A percentile compares a stretch with the other conserved stretches of the same genome.
Conservation (phyloP, 64 coral and sea anemone genomes). For the Catalaphyllia jardinei region DNA sequence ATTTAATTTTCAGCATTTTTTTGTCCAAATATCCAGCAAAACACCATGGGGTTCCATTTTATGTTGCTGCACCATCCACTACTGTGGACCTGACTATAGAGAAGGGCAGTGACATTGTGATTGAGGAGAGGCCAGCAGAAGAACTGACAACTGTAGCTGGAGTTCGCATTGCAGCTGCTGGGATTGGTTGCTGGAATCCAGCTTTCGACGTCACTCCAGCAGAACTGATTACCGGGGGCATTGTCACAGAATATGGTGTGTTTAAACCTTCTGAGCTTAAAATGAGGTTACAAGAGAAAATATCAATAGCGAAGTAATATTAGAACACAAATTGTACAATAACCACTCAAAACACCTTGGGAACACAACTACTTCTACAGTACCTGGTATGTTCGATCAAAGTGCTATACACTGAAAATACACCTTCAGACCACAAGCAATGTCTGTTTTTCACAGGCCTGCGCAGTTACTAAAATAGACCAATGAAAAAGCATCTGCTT, state of each 20-base stretch:
- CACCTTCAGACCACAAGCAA: no score
- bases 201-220: conserved; percentile 97
- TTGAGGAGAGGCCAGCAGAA: conserved; percentile 81
- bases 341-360: no score
- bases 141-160: conserved; percentile 70
- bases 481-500: no score
- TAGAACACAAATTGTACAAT: no score
- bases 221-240: conserved; percentile 93
- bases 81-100: conserved; percentile 78
- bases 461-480: no score
- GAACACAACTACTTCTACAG: no score
- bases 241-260: conserved; percentile 93
- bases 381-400: no score
- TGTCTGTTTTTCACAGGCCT: no score
- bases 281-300: background rate
- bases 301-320: background rate
- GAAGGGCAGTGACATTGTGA: conserved; percentile 73
- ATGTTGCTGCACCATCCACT: conserved; percentile 86
- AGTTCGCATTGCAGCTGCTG: conserved; percentile 70
- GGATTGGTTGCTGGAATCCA: conserved; percentile 92
- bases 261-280: conserved; percentile 81
- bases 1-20: background rate
- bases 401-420: no score
- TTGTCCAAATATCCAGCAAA: conserved; percentile 54
- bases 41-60: conserved; percentile 88